Evolutionary conservation across 2,797 vertebrate species (phyloP), one percentile per base, ranked within the genome.

Genomic region (Betta splendens): DNA sequence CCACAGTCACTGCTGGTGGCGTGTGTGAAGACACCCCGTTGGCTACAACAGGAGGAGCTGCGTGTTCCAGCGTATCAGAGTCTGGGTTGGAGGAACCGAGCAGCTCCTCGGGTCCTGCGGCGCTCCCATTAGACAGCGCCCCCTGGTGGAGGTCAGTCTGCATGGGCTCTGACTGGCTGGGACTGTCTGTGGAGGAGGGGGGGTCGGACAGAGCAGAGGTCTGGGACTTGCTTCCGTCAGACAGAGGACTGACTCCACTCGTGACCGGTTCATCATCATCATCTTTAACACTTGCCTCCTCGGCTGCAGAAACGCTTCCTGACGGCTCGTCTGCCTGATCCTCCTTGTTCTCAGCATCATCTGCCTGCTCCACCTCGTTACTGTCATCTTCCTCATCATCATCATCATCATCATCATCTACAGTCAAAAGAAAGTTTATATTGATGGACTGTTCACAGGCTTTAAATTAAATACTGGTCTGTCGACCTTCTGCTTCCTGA

Each of bases 391-490:
- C 75, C 2, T 86, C 72, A 0, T 87, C 54, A 0, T 84, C 76
- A 0, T 85, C 85, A 0, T 85, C 76, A 5, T 55, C 33, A 10
- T 85, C 89, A 3, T 57, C 38, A 11, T 85, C 89, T 90, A 21
- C n/a, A 56, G 38, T 59, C 16, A 61, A 16, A 1, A 18, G 23
- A 4, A 15, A 56, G 53, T 25, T 0, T 36, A 36, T 1, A 2
- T n/a, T n/a, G n/a, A n/a, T n/a, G n/a, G n/a, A n/a, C n/a, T n/a
- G n/a, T n/a, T n/a, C n/a, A n/a, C n/a, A n/a, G n/a, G n/a, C 43
- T n/a, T 23, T 3, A 3, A 28, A 28, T 7, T 9, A 28, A 7
- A 9, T 28, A 7, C 6, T 28, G 26, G 28, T n/a, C n/a, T n/a
- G n/a, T n/a, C n/a, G n/a, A n/a, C n/a, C n/a, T n/a, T n/a, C n/a